Evolutionary conservation across 2,113 vertebrate species (phyloP), one percentile per base, ranked within the genome.

Genomic region (Etia nguti): DNA sequence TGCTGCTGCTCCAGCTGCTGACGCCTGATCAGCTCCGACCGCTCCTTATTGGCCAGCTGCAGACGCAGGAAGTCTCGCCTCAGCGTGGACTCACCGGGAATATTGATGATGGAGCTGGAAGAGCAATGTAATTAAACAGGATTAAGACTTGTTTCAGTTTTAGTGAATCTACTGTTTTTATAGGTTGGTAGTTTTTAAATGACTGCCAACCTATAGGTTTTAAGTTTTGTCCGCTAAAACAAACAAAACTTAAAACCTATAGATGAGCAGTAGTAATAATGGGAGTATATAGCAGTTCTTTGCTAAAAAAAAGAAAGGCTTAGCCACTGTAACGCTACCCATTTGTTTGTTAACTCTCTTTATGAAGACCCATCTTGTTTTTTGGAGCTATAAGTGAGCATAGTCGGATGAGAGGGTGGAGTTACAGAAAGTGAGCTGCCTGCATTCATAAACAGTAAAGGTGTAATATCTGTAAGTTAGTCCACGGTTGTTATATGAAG

Each of bases 1-100:
- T 99, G 99, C 95, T 99, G 98, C 96, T 99, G 98, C 94, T 99
- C 98, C 94, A 98, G 96, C 96, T 99, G 98, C 95, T 99, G 98
- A n/a, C 98, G 92, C 10, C 98, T 96, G 92, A 99, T 96, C 2
- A 98, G 97, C 95, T 99, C 99, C 0, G 98, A 99, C 0, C 98
- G 97, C 93, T 99, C 98, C 95, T 99, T 99, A 94, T 99, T 99
- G 75, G 98, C 99, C 94, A 99, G 91, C 95, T 99, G 99, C 24
- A 99, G 97, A 36, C 99, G 95, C 96, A 99, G 94, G 95, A 99
- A 99, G 96, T 99, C 98, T 92, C 98, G 95, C 41, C 98, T 91
- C 90, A 99, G 96, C 0, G 99, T 99, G 0, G 99, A 99, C 95
- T 99, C 99, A 0, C 98, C 99, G 0, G 99, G 98, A 85, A 99